These are phyloP conservation scores for Chrysolina haemoptera DNA, from an alignment of 2,888 invertebrate species.

Conservation along the genomic window DNA sequence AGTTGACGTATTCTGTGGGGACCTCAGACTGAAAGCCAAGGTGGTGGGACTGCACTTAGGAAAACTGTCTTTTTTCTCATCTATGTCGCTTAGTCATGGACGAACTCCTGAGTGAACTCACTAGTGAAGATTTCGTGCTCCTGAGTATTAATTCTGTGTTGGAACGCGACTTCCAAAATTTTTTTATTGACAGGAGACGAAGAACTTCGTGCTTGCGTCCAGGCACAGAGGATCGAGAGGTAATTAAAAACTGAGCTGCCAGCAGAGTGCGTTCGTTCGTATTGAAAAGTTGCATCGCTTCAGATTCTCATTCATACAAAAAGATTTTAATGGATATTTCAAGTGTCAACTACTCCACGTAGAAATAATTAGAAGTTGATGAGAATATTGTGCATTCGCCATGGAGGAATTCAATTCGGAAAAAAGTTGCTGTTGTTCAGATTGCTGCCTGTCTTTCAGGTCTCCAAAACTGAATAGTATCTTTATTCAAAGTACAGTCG, in stretches of 20 bases:
- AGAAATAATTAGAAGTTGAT: slow-evolving; percentile 16
- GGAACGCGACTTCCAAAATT: slow-evolving; percentile 29
- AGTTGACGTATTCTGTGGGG: too few species aligned
- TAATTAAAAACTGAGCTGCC: slow-evolving; percentile 46
- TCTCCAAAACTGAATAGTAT: too few species aligned
- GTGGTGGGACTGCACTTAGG: too few species aligned
- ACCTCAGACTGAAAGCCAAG: too few species aligned
- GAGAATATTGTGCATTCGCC: slow-evolving; percentile 7
- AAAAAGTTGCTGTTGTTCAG: neutral
- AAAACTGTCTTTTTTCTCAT: too few species aligned
- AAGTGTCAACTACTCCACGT: slow-evolving; percentile 28
- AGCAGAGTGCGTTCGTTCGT: slow-evolving; percentile 21
- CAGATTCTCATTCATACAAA: neutral
- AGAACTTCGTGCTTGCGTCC: slow-evolving; percentile 37
- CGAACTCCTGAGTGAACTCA: too few species aligned
- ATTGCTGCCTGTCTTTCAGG: neutral
- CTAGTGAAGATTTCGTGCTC: too few species aligned
- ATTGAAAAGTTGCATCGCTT: slow-evolving; percentile 30
- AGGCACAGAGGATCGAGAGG: slow-evolving; percentile 37
- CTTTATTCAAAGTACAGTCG: too few species aligned
- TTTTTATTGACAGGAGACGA: slow-evolving; percentile 33
- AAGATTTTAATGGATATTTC: slow-evolving; percentile 40
- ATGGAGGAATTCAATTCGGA: slow-evolving; percentile 1
- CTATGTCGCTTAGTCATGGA: too few species aligned
- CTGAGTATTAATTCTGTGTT: neutral